A percentile compares a stretch with the other conserved stretches of the same genome.
These are phyloP conservation scores for Antechinus stuartii DNA, from an alignment of 2,113 vertebrate species.

Conservation along the genomic window DNA sequence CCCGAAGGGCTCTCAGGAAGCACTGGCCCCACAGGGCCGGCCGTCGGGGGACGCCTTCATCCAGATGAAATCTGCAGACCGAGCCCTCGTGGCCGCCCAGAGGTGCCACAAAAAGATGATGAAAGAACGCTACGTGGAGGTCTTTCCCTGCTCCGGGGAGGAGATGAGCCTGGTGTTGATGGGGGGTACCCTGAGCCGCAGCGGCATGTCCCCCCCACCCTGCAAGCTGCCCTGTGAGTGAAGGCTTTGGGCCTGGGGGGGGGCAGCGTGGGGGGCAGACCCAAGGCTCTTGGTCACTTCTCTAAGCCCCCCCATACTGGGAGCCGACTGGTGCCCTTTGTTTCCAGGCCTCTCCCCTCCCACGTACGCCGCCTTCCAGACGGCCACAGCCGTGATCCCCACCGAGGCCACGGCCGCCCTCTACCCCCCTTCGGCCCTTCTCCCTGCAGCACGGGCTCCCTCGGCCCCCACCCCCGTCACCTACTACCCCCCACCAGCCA, in stretches of 20 bases:
- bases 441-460: slow-evolving; percentile 90
- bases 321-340: background rate
- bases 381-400: slow-evolving; percentile 88
- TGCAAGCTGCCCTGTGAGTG: slow-evolving; percentile 98
- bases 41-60: slow-evolving; percentile 98
- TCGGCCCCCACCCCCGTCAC: slow-evolving; percentile 89
- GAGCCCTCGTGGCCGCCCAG: slow-evolving; percentile 94
- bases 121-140: slow-evolving; percentile 98
- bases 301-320: too few species aligned
- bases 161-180: slow-evolving; percentile 99
- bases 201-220: slow-evolving; percentile 96
- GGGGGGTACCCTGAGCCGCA: slow-evolving; percentile 97
- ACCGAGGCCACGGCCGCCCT: slow-evolving; percentile 90
- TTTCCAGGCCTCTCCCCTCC: slow-evolving; percentile 94
- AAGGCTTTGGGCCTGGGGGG: too few species aligned
- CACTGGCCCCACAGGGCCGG: slow-evolving; percentile 86
- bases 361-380: slow-evolving; percentile 93
- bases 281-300: too few species aligned
- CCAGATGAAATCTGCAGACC: slow-evolving; percentile 96
- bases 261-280: too few species aligned
- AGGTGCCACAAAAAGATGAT: slow-evolving; percentile 98
- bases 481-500: slow-evolving; percentile 93
- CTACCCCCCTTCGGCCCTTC: slow-evolving; percentile 92
- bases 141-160: slow-evolving; percentile 98
- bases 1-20: too few species aligned